Evolutionary conservation across 2,113 vertebrate genomes (phyloP).

Genomic region (Parotia lawesii): DNA sequence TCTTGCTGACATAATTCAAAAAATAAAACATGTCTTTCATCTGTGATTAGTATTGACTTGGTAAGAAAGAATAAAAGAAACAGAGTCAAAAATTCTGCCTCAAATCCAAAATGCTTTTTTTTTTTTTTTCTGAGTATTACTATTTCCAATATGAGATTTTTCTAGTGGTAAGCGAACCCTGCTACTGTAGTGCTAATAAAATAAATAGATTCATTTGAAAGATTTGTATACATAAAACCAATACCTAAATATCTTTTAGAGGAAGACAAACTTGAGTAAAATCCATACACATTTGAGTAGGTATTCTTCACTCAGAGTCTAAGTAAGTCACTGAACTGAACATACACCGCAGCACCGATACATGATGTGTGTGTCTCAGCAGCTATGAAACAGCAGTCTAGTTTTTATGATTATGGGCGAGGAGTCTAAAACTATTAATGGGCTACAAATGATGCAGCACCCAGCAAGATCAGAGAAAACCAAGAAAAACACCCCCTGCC

Average conservation of each 20-base stretch:
- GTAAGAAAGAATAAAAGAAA: background rate
- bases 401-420: background rate
- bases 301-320: background rate
- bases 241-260: background rate
- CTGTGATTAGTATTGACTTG: background rate
- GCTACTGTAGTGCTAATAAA: background rate
- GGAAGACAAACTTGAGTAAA: background rate
- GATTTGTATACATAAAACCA: background rate
- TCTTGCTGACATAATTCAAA: background rate
- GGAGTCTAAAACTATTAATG: background rate
- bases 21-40: background rate
- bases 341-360: background rate
- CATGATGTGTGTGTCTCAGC: background rate
- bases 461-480: background rate
- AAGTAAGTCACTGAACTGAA: background rate
- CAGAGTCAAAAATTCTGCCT: background rate
- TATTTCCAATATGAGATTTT: background rate
- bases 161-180: background rate
- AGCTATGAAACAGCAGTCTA: background rate
- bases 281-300: background rate
- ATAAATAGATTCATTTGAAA: background rate
- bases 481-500: rapidly evolving
- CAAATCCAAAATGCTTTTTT: background rate
- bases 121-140: background rate
- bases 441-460: background rate